Evolutionary conservation across 2,113 vertebrate species (phyloP).

Genomic region (Eidolon helvum): DNA sequence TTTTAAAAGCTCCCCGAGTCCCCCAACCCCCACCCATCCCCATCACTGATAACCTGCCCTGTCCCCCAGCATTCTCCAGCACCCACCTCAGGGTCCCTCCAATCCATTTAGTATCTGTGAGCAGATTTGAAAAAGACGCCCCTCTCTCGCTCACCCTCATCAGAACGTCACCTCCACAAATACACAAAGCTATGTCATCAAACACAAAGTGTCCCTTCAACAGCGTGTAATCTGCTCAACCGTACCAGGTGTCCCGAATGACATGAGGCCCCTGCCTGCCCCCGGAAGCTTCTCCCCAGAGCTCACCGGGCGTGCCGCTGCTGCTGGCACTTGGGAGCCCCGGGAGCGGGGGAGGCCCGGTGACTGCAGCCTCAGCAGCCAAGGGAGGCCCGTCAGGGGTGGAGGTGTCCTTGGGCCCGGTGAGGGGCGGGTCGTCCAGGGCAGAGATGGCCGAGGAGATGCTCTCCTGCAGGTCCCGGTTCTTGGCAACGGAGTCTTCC

Average conservation of each 20-base stretch:
- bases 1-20: not conserved
- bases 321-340: constrained; percentile 73
- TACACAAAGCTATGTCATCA: not conserved
- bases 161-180: not conserved
- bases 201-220: not conserved
- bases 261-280: not conserved
- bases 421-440: constrained; percentile 89
- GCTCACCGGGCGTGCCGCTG: constrained; percentile 66
- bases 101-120: not conserved
- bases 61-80: not conserved
- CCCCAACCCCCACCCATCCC: no score
- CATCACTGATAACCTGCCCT: not conserved
- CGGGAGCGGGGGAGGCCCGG: constrained; percentile 72
- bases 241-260: accelerated
- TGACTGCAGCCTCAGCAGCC: constrained; percentile 48
- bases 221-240: not conserved
- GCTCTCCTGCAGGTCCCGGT: constrained; percentile 96
- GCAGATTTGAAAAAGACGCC: not conserved
- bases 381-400: constrained; percentile 75
- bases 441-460: constrained; percentile 95
- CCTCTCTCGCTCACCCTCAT: not conserved
- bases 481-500: constrained; percentile 95
- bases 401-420: constrained; percentile 81
- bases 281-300: not conserved
- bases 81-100: not conserved